Evolutionary conservation across 1,140 invertebrate genomes (phyloP), one percentile per base, ranked within the genome.

Genomic region (Ips nitidus): DNA sequence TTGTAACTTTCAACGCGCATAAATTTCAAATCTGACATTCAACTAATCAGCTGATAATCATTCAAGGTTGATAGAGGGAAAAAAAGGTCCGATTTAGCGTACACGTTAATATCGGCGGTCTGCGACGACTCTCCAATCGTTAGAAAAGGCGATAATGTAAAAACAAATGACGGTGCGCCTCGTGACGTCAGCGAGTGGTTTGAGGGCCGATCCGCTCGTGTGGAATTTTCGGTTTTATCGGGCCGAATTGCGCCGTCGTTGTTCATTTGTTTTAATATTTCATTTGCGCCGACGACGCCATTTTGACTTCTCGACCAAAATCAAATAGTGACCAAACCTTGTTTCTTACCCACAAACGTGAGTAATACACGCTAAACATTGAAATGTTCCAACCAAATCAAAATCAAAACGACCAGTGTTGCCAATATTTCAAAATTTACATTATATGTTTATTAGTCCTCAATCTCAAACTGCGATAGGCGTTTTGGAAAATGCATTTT

Each of bases 101-200:
- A 56, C 22, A 36, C 53, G 53, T 50, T 4, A 56, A 56, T 22
- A 39, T n/a, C 53, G 7, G 2, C 53, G 7, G 53, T 36, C 8
- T 37, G 45, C 59, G 59, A 62, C 45, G 39, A 62, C 4, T 62
- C 45, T 39, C 42, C 38, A 37, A 47, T 41, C 45, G 43, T 50
- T 62, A 62, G 59, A 64, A 64, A 64, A 64, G 61, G 61, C 61
- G 61, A 64, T 64, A 64, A 64, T 53, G 47, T 42, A 42, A 64
- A 64, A 64, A 64, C 61, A 64, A 64, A 64, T 64, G 47, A 53
- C 52, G 52, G 52, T 64, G 61, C 61, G 61, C 61, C 52, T 64
- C 47, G 61, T 64, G 61, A 64, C 61, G 61, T 64, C 52, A 64
- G 61, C 50, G 36, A 64, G 47, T 62, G 59, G 42, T 62, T 62